Base-by-base conservation (phyloP, 2,113 vertebrate genomes). In the Garra rufa region DNA sequence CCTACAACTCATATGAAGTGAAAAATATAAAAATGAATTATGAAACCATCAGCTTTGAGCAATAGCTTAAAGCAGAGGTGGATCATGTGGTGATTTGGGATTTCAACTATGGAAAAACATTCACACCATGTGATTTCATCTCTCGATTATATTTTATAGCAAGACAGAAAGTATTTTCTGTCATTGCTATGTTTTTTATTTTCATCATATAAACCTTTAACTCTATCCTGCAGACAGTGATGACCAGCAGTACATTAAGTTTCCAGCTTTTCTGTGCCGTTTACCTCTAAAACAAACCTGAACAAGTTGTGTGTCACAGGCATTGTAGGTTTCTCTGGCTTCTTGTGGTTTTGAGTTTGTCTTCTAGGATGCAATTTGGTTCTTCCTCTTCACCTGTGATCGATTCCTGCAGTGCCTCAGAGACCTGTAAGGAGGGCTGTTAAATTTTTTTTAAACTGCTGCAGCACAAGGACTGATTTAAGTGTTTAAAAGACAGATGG, bases 401-500 rank as follows among this genome's bases (percentile, higher is more conserved):
- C 41, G 26, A 77, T 85, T 82, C 63, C 44, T 61, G 71, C 43
- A 63, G 43, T 38, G 57, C 74, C 74, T 80, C 17, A 50, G 52
- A 83, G 28, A 46, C 15, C 57, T 85, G 80, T 76, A 65, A 82
- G n/a, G 48, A 41, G 34, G n/a, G 34, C 61, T 74, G 17, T 67
- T 83, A 46, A 17, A 7, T 59, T 76, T 84, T 71, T 73, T 61
- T 48, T 9, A 15, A 81, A 76, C 24, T 59, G 4, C 63, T 83
- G 70, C 57, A 87, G 82, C 48, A 76, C 34, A 69, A 34, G 17
- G 28, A 77, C 81, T 74, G 77, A 79, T 87, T 89, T 85, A 85
- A 82, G 83, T 71, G 44, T 85, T 87, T 87, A 82, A 82, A 85
- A 77, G 71, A 84, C 76, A 82, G 88, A 86, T 83, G 65, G 41